A percentile compares a stretch with the other conserved stretches of the same genome.
Conservation (phyloP, 1,140 invertebrate genomes). For the Listronotus oregonensis region DNA sequence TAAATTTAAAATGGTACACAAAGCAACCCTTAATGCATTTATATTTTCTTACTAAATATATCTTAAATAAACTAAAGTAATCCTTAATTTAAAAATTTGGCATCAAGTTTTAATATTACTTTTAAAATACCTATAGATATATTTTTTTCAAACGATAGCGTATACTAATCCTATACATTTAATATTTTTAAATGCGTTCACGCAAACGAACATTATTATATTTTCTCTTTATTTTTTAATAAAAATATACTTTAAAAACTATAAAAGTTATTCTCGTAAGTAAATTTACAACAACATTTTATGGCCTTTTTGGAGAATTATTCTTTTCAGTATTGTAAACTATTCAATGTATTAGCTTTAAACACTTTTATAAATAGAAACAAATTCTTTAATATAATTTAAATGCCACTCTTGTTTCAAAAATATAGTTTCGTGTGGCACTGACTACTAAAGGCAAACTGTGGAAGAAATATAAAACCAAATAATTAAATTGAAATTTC, state of each 20-base stretch:
- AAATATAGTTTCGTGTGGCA: constrained; percentile 19
- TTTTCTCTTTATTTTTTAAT: constrained; percentile 48
- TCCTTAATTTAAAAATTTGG: constrained; percentile 51
- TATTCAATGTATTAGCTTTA: constrained; percentile 15
- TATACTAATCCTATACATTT: constrained; percentile 52
- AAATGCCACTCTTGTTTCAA: constrained; percentile 12
- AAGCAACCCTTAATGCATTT: constrained; percentile 9
- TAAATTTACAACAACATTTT: constrained; percentile 38
- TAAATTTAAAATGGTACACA: too few species aligned
- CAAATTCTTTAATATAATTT: constrained; percentile 8
- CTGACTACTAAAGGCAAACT: constrained; percentile 13
- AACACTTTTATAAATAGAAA: constrained; percentile 15
- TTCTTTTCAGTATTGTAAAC: constrained; percentile 18
- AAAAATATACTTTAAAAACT: constrained; percentile 52
- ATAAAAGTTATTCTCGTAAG: constrained; percentile 40
- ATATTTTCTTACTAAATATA: constrained; percentile 12
- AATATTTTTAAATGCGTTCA: constrained; percentile 46
- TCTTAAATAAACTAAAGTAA: background rate
- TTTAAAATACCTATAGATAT: constrained; percentile 52
- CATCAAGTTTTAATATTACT: constrained; percentile 47
- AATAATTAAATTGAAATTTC: background rate
- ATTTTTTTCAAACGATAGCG: constrained; percentile 44
- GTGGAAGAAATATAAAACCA: background rate
- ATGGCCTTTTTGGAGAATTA: constrained; percentile 35
- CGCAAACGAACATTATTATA: constrained; percentile 44